phyloP scores from a whole-genome alignment of 2,888 invertebrate species.

The Aproaerema taeniolella region DNA sequence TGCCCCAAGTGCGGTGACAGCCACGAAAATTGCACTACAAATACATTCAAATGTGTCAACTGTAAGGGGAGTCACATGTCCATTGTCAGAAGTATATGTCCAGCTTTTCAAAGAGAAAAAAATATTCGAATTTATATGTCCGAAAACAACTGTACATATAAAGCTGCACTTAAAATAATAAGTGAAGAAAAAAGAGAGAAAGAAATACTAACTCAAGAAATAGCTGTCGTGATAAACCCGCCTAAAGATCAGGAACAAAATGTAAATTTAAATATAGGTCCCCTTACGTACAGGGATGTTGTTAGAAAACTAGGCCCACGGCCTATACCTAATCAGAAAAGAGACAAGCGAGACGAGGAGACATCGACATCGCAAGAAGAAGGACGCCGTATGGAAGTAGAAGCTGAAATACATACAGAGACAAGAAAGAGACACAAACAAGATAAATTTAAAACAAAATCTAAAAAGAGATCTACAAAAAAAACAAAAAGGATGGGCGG shows the following conservation, averaged over 20 bases:
- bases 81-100: background rate
- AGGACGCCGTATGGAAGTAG: background rate
- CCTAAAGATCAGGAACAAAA: background rate
- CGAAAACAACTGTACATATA: background rate
- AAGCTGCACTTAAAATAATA: background rate
- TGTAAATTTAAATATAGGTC: background rate
- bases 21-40: background rate
- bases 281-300: background rate
- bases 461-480: background rate
- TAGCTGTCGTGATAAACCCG: background rate
- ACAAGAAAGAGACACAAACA: background rate
- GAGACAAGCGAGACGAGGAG: too few species aligned
- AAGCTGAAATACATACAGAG: background rate
- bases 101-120: background rate
- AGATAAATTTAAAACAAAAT: background rate
- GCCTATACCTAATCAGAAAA: too few species aligned
- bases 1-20: background rate
- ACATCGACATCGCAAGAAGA: too few species aligned
- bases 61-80: conserved; percentile 1
- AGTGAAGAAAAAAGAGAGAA: background rate
- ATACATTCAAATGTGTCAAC: background rate
- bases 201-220: background rate
- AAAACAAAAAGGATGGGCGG: background rate
- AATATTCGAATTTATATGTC: background rate
- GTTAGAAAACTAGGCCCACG: background rate